phyloP scores from a whole-genome alignment of 2,888 invertebrate genomes.

The Tenthredo distinguenda region DNA sequence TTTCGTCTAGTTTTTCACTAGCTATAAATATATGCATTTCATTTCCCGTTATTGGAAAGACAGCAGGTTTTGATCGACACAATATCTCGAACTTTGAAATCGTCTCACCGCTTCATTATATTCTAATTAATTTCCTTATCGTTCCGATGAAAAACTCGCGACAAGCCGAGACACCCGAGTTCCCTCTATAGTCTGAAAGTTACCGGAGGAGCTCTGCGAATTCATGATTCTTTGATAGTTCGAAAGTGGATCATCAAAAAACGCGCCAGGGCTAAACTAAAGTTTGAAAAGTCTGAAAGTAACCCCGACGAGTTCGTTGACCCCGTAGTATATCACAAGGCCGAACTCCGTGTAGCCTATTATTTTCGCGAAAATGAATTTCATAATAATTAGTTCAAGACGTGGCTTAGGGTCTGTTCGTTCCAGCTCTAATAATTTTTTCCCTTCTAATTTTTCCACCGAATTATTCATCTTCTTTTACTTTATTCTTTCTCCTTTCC shows the following conservation, averaged over 20 bases:
- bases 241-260: constrained; percentile 24
- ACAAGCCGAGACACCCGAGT: background rate
- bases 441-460: background rate
- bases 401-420: background rate
- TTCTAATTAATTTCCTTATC: background rate
- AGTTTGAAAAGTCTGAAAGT: constrained; percentile 11
- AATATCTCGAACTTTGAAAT: too few species aligned
- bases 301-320: background rate
- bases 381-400: background rate
- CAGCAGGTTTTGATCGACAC: too few species aligned
- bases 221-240: constrained; percentile 38
- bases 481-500: background rate
- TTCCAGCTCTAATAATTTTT: background rate
- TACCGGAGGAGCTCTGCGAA: background rate
- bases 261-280: background rate
- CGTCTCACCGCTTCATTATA: too few species aligned
- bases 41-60: too few species aligned
- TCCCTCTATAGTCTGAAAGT: background rate
- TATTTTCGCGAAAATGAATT: background rate
- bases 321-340: background rate
- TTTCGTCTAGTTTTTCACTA: background rate
- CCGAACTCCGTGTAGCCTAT: background rate
- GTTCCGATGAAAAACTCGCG: background rate
- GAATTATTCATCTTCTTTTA: background rate
- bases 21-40: background rate